Conservation (phyloP, 2,797 vertebrate species). For the Vespertilio murinus region DNA sequence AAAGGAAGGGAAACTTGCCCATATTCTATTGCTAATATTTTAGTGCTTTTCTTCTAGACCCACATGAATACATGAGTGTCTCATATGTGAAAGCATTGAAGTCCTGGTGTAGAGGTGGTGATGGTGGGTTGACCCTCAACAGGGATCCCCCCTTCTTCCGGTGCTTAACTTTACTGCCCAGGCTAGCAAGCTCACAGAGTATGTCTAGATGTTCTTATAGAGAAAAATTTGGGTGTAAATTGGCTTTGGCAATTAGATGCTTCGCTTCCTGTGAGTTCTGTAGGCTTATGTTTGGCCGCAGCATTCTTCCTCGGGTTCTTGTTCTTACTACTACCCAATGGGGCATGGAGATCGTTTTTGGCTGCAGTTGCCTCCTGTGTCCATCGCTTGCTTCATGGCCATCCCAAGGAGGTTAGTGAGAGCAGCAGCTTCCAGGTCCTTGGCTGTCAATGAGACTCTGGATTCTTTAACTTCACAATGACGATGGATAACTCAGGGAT, state of each 20-base stretch:
- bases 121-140: too few relatives aligned
- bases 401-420: neutral
- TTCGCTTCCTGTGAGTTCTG: neutral
- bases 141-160: neutral
- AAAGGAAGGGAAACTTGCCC: neutral
- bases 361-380: too few relatives aligned
- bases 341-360: accelerated
- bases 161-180: neutral
- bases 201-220: neutral
- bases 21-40: neutral
- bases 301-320: neutral
- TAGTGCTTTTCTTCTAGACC: neutral
- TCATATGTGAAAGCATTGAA: neutral
- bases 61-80: neutral
- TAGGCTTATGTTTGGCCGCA: too few relatives aligned
- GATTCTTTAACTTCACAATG: neutral
- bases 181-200: neutral
- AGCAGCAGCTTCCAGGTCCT: neutral
- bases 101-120: neutral
- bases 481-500: neutral
- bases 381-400: neutral
- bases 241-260: neutral
- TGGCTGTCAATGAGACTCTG: neutral
- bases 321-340: neutral
- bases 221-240: neutral